Base-by-base conservation (phyloP, 2,113 vertebrate genomes). In the Pomatorhinus ruficollis region DNA sequence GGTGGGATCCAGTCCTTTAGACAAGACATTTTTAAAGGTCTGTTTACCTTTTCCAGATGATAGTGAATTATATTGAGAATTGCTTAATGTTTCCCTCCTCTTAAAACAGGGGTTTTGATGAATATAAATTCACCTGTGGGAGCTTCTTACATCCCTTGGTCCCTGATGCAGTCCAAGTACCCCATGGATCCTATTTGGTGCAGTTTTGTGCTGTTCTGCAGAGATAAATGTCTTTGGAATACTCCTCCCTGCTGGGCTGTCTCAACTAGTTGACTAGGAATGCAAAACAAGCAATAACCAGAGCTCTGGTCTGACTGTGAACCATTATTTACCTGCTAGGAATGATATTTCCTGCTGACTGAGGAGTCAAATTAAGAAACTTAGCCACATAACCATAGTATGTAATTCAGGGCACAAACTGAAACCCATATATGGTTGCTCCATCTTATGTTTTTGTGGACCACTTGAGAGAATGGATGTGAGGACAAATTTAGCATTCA, bases 251-350 rank as follows among this genome's bases (percentile, higher is more conserved):
- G 44, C 72, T 92, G 77, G 86, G 86, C 52, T 95, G 93, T 82
- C 91, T 93, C 89, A 93, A 81, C 93, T 92, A 71, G 83, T 87
- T 92, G 60, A 78, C 83, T 83, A 94, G 91, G 86, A 95, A 91
- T 87, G 89, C 89, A 96, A 95, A 95, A 78, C 80, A 91, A 96
- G 86, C 68, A 92, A 75, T 68, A 95, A 84, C 77, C 56, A 89
- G 80, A 68, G 64, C 35, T 30, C 44, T 50, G 47, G 27, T 92
- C 83, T 95, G 94, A 83, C 64, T 84, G 52, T 83, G 83, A 93
- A 95, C 83, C 86, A 96, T 95, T 93, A 89, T 95, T 96, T 96
- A 93, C 93, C 93, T 95, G 83, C 56, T 93, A 96, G 89, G 83
- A 93, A 81, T 90, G 68, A 87, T 74, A 83, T 81, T 90, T 93